A percentile compares a stretch with the other conserved stretches of the same genome.
phyloP scores from a whole-genome alignment of 2,113 vertebrate species.

The Myodes glareolus region DNA sequence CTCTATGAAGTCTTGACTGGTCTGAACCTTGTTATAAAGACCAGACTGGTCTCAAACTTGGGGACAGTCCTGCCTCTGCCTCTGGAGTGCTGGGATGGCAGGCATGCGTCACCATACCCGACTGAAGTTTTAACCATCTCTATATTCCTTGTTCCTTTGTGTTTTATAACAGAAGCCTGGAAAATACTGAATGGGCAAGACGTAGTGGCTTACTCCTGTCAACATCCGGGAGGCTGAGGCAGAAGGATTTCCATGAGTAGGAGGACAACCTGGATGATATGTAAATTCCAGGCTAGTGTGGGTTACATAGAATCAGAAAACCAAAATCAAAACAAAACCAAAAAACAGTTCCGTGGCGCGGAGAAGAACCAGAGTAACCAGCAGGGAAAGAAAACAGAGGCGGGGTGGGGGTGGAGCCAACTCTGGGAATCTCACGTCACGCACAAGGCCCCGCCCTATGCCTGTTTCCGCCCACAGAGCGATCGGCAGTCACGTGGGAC shows the following conservation, averaged over 20 bases:
- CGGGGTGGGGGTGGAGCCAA: not conserved
- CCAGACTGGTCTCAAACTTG: not conserved
- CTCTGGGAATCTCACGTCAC: rapidly evolving
- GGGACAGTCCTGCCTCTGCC: not conserved
- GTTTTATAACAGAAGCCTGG: not conserved
- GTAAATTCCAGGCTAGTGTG: not conserved
- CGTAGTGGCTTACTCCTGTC: too few relatives aligned
- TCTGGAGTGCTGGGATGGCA: not conserved
- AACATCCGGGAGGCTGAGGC: not conserved
- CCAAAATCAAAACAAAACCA: not conserved
- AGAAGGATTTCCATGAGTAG: not conserved
- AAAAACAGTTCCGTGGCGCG: too few relatives aligned
- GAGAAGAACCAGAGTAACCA: not conserved
- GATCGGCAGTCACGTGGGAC: not conserved
- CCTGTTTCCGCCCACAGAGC: rapidly evolving
- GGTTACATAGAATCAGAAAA: not conserved
- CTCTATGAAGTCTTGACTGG: not conserved
- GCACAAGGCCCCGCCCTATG: not conserved
- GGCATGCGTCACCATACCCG: too few relatives aligned
- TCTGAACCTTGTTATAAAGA: not conserved
- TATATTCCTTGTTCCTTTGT: not conserved
- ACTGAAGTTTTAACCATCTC: not conserved
- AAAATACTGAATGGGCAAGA: not conserved
- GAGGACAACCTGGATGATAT: not conserved
- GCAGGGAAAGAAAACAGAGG: rapidly evolving